phyloP scores from a whole-genome alignment of 2,797 vertebrate species.

The Falco biarmicus region DNA sequence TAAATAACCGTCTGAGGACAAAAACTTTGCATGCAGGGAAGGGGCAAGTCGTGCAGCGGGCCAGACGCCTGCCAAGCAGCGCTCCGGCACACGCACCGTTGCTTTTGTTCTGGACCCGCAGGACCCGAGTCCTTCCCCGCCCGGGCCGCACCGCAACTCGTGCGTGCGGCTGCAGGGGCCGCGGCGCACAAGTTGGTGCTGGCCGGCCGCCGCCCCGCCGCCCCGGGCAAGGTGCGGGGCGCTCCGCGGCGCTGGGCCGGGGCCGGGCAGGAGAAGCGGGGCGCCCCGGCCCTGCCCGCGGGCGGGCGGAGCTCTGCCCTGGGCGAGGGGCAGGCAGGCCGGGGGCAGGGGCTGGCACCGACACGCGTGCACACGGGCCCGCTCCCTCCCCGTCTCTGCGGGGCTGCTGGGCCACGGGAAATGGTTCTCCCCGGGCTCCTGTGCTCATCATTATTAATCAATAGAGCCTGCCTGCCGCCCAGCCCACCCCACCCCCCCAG shows the following conservation, averaged over 20 bases:
- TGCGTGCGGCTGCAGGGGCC: neutral
- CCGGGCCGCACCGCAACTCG: neutral
- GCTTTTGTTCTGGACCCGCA: neutral
- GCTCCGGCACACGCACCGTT: neutral
- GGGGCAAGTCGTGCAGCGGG: neutral
- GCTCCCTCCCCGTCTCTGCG: neutral
- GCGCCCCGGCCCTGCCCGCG: too few relatives aligned
- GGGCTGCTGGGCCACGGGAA: neutral
- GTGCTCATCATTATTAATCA: slow-evolving; percentile 5
- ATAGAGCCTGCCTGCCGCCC: neutral
- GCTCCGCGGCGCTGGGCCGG: neutral
- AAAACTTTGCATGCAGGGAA: neutral
- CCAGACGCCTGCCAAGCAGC: neutral
- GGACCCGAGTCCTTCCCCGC: neutral
- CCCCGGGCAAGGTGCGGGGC: neutral
- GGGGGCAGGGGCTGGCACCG: neutral
- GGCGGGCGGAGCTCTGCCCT: too few relatives aligned
- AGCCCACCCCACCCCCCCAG: too few relatives aligned
- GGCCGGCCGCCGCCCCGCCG: neutral
- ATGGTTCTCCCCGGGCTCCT: neutral
- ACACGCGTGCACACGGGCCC: neutral
- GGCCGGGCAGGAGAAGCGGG: fast-evolving
- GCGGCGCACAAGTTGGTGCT: neutral
- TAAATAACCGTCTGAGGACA: neutral
- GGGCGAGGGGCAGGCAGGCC: too few relatives aligned